Evolutionary conservation across 2,888 invertebrate species (phyloP).

Genomic region (Lamproptera curius): DNA sequence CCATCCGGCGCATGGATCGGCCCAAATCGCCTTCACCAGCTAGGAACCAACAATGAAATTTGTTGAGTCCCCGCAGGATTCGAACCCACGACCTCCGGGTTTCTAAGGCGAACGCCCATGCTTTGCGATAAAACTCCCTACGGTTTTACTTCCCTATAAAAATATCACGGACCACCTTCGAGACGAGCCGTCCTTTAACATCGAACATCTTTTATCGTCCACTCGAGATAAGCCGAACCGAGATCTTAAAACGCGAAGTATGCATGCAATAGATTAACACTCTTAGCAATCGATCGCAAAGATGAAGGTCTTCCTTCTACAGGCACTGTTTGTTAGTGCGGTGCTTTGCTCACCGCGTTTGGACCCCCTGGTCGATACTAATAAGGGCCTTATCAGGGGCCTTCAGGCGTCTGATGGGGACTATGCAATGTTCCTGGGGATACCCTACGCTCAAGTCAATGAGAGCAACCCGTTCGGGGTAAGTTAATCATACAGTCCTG

Average conservation of each 20-base stretch:
- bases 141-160: too few relatives aligned
- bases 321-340: neutral
- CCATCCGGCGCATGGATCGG: too few relatives aligned
- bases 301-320: conserved; percentile 1
- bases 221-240: neutral
- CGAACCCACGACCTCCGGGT: too few relatives aligned
- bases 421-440: conserved; percentile 47
- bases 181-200: too few relatives aligned
- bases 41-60: too few relatives aligned
- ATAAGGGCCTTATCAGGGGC: conserved; percentile 38
- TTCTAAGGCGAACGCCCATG: too few relatives aligned
- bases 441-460: conserved; percentile 44
- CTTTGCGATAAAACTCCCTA: too few relatives aligned
- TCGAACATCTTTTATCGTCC: neutral
- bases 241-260: neutral
- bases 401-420: conserved; percentile 38
- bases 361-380: conserved; percentile 13
- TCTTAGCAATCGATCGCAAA: neutral
- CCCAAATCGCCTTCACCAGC: too few relatives aligned
- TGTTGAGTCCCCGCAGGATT: too few relatives aligned
- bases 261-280: neutral
- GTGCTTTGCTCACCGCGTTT: conserved; percentile 6
- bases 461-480: conserved; percentile 43
- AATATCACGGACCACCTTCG: too few relatives aligned
- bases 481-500: conserved; percentile 28